phyloP scores from a whole-genome alignment of 1,140 invertebrate species.

The Palaemon carinicauda region DNA sequence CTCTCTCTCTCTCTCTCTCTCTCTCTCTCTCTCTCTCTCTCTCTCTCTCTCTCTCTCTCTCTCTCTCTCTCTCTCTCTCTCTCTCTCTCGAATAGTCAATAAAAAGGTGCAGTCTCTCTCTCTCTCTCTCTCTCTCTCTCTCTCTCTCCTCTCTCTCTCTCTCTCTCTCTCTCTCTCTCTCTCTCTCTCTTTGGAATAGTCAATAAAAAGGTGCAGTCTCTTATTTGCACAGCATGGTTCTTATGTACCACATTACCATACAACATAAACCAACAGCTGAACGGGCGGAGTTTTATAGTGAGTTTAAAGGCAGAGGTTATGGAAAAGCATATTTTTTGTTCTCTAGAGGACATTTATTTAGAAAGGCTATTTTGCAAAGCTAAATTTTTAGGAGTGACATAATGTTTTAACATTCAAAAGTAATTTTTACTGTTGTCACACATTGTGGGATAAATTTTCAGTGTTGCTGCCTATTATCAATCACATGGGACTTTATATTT shows the following conservation, averaged over 20 bases:
- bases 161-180: background rate
- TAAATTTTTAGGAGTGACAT: no score
- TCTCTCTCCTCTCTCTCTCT: background rate
- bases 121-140: background rate
- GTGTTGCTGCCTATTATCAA: no score
- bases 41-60: background rate
- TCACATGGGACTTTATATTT: no score
- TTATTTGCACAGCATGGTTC: conserved; percentile 9
- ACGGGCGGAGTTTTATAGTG: background rate
- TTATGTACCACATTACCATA: conserved; percentile 26
- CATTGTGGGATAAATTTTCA: no score
- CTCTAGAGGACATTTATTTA: no score
- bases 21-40: background rate
- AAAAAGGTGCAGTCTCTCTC: no score
- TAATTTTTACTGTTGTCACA: no score
- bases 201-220: background rate
- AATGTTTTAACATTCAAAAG: no score
- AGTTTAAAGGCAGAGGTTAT: background rate
- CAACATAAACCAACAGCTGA: conserved; percentile 34
- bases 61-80: background rate
- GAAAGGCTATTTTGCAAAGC: no score
- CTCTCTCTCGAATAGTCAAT: no score
- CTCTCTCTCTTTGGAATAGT: background rate
- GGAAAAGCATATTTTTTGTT: no score
- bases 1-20: background rate